These are phyloP conservation scores for Anagrus nilaparvatae DNA, from an alignment of 1,140 invertebrate species.

Conservation along the genomic window DNA sequence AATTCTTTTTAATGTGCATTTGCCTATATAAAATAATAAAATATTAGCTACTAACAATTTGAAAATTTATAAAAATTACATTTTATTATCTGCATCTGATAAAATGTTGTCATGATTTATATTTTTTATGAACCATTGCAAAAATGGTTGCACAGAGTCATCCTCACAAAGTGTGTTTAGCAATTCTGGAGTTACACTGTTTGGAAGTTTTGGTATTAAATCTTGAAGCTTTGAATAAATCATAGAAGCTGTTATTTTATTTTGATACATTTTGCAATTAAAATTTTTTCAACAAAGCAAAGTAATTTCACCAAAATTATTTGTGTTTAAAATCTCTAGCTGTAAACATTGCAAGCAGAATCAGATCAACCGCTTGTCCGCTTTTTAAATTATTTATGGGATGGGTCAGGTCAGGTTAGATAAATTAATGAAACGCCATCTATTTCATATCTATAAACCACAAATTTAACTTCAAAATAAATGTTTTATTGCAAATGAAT, in stretches of 20 bases:
- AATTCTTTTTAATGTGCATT: slow-evolving; percentile 24
- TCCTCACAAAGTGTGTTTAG: slow-evolving; percentile 23
- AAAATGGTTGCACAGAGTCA: slow-evolving; percentile 26
- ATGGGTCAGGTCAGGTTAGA: too few relatives aligned
- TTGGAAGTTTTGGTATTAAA: slow-evolving; percentile 22
- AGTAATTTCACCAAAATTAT: neutral
- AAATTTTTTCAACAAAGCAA: neutral
- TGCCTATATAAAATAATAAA: slow-evolving; percentile 20
- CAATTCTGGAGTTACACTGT: slow-evolving; percentile 20
- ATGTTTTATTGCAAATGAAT: too few relatives aligned
- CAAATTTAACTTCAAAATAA: too few relatives aligned
- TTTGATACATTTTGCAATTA: neutral
- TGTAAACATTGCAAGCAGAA: too few relatives aligned
- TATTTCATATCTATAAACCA: too few relatives aligned
- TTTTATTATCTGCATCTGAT: slow-evolving; percentile 24
- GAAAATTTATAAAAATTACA: slow-evolving; percentile 22
- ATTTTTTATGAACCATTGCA: slow-evolving; percentile 34
- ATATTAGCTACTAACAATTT: neutral
- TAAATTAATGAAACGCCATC: too few relatives aligned
- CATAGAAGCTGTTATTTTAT: slow-evolving; percentile 7
- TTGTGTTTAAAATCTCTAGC: too few relatives aligned
- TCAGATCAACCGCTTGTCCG: too few relatives aligned
- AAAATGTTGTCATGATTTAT: slow-evolving; percentile 29
- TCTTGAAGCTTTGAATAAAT: slow-evolving; percentile 26
- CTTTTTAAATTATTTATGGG: too few relatives aligned